phyloP scores from a whole-genome alignment of 1,140 invertebrate genomes.

The Leucophenga varia region DNA sequence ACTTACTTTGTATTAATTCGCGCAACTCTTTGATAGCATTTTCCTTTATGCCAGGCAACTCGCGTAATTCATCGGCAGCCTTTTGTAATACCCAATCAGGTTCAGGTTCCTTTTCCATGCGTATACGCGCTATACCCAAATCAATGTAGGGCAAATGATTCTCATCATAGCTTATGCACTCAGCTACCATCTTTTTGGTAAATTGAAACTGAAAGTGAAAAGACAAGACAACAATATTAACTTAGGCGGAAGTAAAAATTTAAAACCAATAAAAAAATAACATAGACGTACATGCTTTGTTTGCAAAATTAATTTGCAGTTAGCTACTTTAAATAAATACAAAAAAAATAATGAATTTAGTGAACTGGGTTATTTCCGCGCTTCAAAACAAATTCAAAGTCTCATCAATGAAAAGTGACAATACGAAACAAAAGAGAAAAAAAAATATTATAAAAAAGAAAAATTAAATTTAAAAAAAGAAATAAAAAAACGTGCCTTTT shows the following conservation, averaged over 20 bases:
- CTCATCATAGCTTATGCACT: constrained; percentile 56
- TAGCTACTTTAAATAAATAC: constrained; percentile 18
- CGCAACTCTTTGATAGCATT: constrained; percentile 63
- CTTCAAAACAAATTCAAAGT: constrained; percentile 13
- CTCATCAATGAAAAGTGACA: constrained; percentile 10
- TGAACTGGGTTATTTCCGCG: constrained; percentile 42
- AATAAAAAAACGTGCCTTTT: no score
- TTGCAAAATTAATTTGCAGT: constrained; percentile 26
- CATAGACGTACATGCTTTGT: no score
- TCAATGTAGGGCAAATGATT: constrained; percentile 60
- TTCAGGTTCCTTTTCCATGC: constrained; percentile 58
- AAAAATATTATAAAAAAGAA: no score
- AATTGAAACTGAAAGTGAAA: background rate
- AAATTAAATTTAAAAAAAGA: no score
- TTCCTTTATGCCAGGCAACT: constrained; percentile 66
- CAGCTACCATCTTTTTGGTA: constrained; percentile 33
- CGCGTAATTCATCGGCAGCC: constrained; percentile 67
- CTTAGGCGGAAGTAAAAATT: no score
- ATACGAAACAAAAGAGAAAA: no score
- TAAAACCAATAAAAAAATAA: no score
- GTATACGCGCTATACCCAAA: constrained; percentile 58
- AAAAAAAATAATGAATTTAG: constrained; percentile 3
- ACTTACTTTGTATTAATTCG: constrained; percentile 56
- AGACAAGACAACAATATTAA: background rate
- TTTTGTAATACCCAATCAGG: constrained; percentile 59